Evolutionary conservation across 1,140 invertebrate genomes (phyloP), one percentile per base, ranked within the genome.

Genomic region (Pseudomyrmex pallidus): DNA sequence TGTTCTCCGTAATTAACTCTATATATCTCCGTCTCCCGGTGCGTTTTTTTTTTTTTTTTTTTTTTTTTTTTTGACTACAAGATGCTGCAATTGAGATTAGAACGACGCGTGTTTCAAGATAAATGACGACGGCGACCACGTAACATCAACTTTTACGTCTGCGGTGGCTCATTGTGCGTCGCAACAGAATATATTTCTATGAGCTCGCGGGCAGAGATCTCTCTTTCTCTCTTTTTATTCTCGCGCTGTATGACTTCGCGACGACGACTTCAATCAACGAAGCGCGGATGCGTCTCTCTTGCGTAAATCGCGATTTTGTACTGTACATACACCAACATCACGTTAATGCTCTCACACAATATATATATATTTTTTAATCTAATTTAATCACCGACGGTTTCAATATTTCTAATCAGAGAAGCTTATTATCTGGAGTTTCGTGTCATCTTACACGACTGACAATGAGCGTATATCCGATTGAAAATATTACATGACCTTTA

Each of bases 91-190:
- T 77, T 77, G 35, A 44, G 20, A 68, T 15, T 9, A 15, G 22
- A 20, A 66, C 20, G 48, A 64, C 35, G 17, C 8, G 12, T 3
- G 22, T 20, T 67, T 67, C 50, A 25, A 68, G 50, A 68, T 59
- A 77, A 77, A 63, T 9, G 67, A 63, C 62, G 13, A 10, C 10
- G n/a, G 48, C 44, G 5, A 48, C 64, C 54, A 56, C 20, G 15
- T 70, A 48, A 70, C 35, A 44, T 12, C 17, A 44, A 50, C 50
- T 66, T 76, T 66, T 76, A 66, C 50, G 48, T 52, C 48, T 72
- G 66, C 48, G 44, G 44, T 22, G 48, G 54, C 74, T 70, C 70
- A 59, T 44, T 44, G 25, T 59, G n/a, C 62, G 13, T 22, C 61
- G 66, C 59, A 80, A 80, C 46, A 46, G 20, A 66, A 56, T 20